Evolutionary conservation across 2,888 invertebrate genomes (phyloP).

Genomic region (Salpingus planirostris): DNA sequence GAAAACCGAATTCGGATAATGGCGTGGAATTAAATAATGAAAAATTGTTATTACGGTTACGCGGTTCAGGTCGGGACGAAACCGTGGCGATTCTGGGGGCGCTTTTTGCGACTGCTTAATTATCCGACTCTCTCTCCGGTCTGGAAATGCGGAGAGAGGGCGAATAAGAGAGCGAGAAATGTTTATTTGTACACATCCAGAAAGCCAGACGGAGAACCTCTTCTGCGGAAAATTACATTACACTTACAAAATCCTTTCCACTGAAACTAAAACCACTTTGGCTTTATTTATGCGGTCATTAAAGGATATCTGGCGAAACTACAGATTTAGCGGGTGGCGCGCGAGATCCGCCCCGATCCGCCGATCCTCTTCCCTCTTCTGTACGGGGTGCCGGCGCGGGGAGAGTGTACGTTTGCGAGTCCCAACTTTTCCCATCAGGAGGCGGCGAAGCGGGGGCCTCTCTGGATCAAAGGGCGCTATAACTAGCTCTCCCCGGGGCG

Average conservation of each 20-base stretch:
- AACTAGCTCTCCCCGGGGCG: conserved; percentile 17
- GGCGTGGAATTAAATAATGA: too few relatives aligned
- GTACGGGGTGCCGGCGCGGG: too few relatives aligned
- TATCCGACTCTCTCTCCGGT: conserved; percentile 6
- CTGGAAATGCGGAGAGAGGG: conserved; percentile 1
- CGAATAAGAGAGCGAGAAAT: conserved; percentile 9
- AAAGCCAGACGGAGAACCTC: conserved; percentile 10
- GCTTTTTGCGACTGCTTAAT: conserved; percentile 12
- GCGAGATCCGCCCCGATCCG: too few relatives aligned
- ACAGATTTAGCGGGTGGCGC: too few relatives aligned
- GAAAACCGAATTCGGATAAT: too few relatives aligned
- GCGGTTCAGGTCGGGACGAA: too few relatives aligned
- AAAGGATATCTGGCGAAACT: conserved; percentile 10
- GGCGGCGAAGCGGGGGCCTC: conserved; percentile 6
- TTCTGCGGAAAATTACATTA: conserved; percentile 20
- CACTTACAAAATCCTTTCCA: conserved; percentile 19
- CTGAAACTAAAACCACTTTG: conserved; percentile 17
- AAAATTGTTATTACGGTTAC: too few relatives aligned
- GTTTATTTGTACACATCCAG: conserved; percentile 15
- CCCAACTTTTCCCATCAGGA: conserved; percentile 10
- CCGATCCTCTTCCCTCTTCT: too few relatives aligned
- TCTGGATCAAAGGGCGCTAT: conserved; percentile 17
- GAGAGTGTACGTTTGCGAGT: too few relatives aligned
- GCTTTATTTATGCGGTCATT: conserved; percentile 19
- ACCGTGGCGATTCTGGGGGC: too few relatives aligned